Percentiles rank a stretch among this genome's conserved stretches.
Conservation (phyloP, 2,888 invertebrate genomes). For the Microctonus brassicae region DNA sequence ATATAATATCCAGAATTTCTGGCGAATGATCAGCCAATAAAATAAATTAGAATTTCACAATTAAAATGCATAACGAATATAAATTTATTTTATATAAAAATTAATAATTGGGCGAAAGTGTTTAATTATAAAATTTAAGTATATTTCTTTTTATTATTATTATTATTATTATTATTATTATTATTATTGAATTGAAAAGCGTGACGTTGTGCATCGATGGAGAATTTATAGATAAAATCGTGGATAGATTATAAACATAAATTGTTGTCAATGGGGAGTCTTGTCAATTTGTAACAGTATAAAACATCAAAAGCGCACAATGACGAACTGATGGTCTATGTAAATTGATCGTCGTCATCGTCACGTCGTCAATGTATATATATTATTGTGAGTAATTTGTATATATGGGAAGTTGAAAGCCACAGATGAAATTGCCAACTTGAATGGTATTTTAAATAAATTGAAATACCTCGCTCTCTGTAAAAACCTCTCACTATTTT, state of each 20-base stretch:
- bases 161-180: not conserved
- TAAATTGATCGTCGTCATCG: conserved; percentile 12
- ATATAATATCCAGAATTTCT: conserved; percentile 49
- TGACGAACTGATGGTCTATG: not conserved
- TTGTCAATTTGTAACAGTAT: conserved; percentile 17
- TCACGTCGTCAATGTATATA: conserved; percentile 2
- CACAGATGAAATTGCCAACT: not conserved
- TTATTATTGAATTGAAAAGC: not conserved
- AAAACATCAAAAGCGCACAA: not conserved
- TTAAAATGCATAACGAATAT: not conserved
- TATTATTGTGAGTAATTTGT: not conserved
- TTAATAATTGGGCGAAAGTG: not conserved
- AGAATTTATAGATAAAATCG: conserved; percentile 5
- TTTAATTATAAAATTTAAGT: not conserved
- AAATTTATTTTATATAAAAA: not conserved
- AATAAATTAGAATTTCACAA: no score
- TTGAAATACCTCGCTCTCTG: not conserved
- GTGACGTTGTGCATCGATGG: not conserved
- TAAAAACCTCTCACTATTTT: not conserved
- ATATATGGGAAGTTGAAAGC: not conserved
- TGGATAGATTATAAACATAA: conserved; percentile 5
- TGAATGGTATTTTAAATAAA: not conserved
- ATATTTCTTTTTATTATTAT: not conserved
- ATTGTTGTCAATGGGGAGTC: conserved; percentile 10
- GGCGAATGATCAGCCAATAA: no score